Conservation (phyloP, 2,113 vertebrate species). For the Kryptolebias marmoratus region DNA sequence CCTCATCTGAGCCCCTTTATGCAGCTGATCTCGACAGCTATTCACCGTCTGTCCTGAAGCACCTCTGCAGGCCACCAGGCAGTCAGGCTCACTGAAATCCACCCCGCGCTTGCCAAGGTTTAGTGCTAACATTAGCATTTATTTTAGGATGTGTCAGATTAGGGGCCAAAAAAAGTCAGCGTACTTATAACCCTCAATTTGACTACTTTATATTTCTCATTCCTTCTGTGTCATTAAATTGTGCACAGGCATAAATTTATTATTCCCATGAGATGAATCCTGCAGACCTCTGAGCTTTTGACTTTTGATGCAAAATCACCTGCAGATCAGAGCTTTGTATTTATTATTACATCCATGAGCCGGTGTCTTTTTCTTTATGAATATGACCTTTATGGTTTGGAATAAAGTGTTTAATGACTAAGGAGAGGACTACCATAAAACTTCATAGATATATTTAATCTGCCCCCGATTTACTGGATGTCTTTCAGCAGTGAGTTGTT, state of each 20-base stretch:
- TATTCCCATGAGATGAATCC: conserved; percentile 7
- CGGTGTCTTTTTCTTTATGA: neutral
- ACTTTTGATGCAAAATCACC: conserved; percentile 6
- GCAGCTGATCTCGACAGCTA: conserved; percentile 29
- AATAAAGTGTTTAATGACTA: conserved; percentile 3
- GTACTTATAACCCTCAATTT: neutral
- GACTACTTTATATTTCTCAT: neutral
- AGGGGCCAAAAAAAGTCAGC: neutral
- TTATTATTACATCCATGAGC: conserved; percentile 4
- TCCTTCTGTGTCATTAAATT: conserved; percentile 7
- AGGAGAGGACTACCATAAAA: neutral
- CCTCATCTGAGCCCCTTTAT: conserved; percentile 26
- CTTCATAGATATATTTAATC: neutral
- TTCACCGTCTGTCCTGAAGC: conserved; percentile 1
- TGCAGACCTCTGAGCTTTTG: conserved; percentile 2
- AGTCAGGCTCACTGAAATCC: conserved; percentile 13
- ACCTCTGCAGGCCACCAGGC: conserved; percentile 12
- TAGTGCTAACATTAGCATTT: conserved; percentile 17
- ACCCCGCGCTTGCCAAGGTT: conserved; percentile 16
- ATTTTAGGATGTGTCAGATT: conserved; percentile 1
- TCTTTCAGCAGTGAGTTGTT: neutral
- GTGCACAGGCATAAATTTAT: conserved; percentile 3
- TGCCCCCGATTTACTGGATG: neutral
- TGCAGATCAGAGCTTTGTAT: conserved; percentile 19
- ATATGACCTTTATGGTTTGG: conserved; percentile 6